Evolutionary conservation across 2,113 vertebrate genomes (phyloP).

Genomic region (Zosterops hypoxanthus): DNA sequence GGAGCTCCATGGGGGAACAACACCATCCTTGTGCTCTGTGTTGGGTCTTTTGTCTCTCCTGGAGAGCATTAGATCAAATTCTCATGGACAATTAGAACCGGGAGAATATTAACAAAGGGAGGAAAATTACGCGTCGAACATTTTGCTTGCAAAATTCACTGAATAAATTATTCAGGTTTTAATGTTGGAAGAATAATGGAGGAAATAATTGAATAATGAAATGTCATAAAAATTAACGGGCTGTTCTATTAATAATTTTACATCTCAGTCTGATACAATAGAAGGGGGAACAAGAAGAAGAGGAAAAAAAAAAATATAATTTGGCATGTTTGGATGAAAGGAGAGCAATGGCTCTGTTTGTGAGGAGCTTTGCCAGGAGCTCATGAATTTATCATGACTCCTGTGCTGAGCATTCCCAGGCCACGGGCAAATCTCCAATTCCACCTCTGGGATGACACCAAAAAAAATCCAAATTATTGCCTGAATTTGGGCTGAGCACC

Average conservation of each 20-base stretch:
- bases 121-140: slow-evolving; percentile 60
- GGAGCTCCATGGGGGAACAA: not conserved
- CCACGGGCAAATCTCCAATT: not conserved
- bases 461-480: not conserved
- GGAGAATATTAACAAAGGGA: slow-evolving; percentile 62
- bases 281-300: not conserved
- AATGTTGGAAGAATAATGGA: slow-evolving; percentile 66
- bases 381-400: not conserved
- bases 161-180: slow-evolving; percentile 69
- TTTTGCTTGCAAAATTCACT: slow-evolving; percentile 71
- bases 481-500: not conserved
- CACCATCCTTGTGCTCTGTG: not conserved
- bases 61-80: slow-evolving; percentile 44
- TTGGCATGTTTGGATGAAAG: not conserved
- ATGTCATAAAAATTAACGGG: slow-evolving; percentile 55
- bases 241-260: slow-evolving; percentile 58
- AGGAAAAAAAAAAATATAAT: not conserved
- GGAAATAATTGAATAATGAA: slow-evolving; percentile 71
- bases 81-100: slow-evolving; percentile 53
- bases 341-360: not conserved
- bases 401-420: not conserved
- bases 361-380: not conserved
- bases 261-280: not conserved
- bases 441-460: not conserved
- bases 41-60: slow-evolving; percentile 8